phyloP scores from a whole-genome alignment of 1,140 invertebrate genomes.

The Hylaeus anthracinus region DNA sequence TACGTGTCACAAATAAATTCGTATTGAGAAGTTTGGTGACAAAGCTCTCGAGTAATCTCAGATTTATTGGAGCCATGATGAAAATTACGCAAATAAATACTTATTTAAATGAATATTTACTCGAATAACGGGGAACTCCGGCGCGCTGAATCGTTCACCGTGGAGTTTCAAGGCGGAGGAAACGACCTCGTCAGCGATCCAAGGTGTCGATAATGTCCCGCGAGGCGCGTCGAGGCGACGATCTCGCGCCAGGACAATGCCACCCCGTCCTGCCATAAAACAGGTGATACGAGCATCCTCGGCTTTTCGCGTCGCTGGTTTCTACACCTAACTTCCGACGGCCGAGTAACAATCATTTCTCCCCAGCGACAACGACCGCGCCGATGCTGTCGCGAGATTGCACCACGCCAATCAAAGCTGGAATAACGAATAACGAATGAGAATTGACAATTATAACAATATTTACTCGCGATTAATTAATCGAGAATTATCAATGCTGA shows the following conservation, averaged over 20 bases:
- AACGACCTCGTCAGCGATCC: constrained; percentile 28
- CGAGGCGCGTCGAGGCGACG: neutral
- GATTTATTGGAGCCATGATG: no score
- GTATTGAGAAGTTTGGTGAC: no score
- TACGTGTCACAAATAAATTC: no score
- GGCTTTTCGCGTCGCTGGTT: constrained; percentile 1
- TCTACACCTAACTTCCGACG: neutral
- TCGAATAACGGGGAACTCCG: no score
- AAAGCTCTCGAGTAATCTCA: no score
- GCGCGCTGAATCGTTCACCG: neutral
- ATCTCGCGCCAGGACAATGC: constrained; percentile 17
- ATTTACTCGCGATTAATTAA: no score
- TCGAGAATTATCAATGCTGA: no score
- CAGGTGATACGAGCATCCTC: constrained; percentile 1
- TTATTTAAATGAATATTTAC: no score
- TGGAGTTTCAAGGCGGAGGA: constrained; percentile 4
- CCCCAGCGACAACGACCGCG: neutral
- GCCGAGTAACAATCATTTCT: neutral
- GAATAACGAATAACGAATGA: no score
- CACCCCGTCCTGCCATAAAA: constrained; percentile 10
- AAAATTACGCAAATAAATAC: no score
- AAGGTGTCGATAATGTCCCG: constrained; percentile 15
- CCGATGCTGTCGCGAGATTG: constrained; percentile 4
- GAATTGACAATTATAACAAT: no score
- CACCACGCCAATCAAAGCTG: neutral